Conservation (phyloP, 2,797 vertebrate species). For the Sus cebifrons region DNA sequence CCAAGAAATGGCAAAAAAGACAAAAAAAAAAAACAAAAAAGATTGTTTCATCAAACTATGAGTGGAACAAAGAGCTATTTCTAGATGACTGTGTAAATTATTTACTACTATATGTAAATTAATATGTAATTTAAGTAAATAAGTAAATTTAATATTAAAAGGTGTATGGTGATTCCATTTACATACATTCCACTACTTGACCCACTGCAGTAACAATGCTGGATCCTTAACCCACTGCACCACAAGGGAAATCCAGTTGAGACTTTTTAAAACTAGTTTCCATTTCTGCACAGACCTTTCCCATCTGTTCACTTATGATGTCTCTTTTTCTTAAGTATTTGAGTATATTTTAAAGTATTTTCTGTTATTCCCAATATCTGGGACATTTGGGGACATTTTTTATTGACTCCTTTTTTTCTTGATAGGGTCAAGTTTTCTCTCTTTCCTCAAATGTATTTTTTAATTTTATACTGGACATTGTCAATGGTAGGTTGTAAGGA, state of each 20-base stretch:
- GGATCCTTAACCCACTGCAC: no score
- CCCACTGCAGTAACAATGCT: no score
- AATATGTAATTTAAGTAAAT: not conserved
- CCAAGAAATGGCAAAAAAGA: no score
- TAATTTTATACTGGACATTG: not conserved
- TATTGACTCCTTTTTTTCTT: not conserved
- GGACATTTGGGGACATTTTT: not conserved
- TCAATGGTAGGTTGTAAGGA: not conserved
- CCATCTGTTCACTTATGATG: not conserved
- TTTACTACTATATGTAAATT: no score
- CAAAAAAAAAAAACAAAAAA: not conserved
- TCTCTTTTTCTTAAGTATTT: not conserved
- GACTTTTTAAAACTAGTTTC: not conserved
- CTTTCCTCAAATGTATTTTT: not conserved
- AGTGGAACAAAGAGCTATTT: not conserved
- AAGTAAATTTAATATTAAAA: not conserved
- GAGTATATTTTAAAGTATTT: not conserved
- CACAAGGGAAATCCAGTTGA: no score
- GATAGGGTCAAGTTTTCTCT: not conserved
- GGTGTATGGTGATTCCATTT: not conserved
- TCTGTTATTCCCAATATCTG: not conserved
- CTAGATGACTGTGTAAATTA: not conserved
- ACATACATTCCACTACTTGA: not conserved
- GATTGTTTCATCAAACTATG: not conserved
- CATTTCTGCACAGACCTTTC: not conserved